Percentiles rank a stretch among this genome's conserved stretches.
Evolutionary conservation across 2,113 vertebrate genomes (phyloP).

Genomic region (Erythrolamprus reginae): DNA sequence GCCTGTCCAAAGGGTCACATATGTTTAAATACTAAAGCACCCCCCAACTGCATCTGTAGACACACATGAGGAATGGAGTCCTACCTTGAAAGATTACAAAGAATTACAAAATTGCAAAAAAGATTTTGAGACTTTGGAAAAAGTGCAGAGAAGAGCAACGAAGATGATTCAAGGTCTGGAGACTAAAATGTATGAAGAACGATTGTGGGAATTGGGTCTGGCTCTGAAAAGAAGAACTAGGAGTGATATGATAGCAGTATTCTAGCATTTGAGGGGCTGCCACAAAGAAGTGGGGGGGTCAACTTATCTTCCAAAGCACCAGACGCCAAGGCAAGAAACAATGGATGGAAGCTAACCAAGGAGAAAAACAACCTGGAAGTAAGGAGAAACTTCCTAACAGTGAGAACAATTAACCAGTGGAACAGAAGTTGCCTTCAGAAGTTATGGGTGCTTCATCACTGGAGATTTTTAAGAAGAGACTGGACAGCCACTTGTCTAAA

Average conservation of each 20-base stretch:
- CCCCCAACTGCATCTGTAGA: not conserved
- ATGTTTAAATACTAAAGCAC: not conserved
- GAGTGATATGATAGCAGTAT: not conserved
- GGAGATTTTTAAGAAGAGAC: not conserved
- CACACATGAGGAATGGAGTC: not conserved
- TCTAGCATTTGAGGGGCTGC: not conserved
- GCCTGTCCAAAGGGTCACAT: not conserved
- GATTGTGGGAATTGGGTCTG: not conserved
- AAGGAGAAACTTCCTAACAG: not conserved
- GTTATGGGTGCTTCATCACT: accelerated
- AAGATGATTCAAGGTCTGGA: not conserved
- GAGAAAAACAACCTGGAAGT: not conserved
- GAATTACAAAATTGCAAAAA: not conserved
- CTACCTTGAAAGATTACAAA: not conserved
- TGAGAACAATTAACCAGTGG: not conserved
- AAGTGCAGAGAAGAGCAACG: not conserved
- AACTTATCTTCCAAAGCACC: not conserved
- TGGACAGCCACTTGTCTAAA: not conserved
- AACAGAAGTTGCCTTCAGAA: not conserved
- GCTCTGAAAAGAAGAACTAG: not conserved
- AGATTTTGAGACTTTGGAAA: not conserved
- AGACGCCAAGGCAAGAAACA: not conserved
- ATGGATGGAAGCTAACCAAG: not conserved
- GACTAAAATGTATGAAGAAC: not conserved
- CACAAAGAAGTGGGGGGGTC: not conserved